These are phyloP conservation scores for Columba livia DNA, from an alignment of 2,113 vertebrate genomes.

Conservation along the genomic window DNA sequence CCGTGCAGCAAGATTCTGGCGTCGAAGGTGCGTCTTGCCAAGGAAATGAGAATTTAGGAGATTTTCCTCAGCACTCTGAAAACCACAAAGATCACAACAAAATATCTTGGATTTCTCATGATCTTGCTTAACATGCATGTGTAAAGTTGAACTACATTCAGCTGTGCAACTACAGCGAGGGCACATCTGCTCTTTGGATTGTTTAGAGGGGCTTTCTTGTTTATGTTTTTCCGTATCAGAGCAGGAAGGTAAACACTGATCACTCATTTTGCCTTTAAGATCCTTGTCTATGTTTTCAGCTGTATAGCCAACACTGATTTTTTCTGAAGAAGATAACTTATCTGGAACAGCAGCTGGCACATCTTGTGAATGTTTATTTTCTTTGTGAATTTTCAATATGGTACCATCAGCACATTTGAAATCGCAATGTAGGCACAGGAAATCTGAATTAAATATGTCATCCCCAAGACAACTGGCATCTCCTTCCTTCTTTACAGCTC, in stretches of 20 bases:
- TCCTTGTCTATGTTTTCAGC: not conserved
- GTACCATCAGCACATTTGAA: constrained; percentile 73
- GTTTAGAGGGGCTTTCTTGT: not conserved
- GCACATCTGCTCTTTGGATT: not conserved
- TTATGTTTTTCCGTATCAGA: constrained; percentile 45
- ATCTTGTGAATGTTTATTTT: constrained; percentile 65
- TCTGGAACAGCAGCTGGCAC: not conserved
- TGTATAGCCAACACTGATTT: not conserved
- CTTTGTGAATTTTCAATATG: constrained; percentile 77
- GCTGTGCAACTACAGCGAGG: constrained; percentile 2
- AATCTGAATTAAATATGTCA: not conserved
- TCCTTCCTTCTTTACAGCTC: not conserved
- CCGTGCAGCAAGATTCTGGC: constrained; percentile 75
- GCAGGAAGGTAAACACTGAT: constrained; percentile 13
- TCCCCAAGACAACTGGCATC: not conserved
- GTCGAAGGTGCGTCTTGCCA: constrained; percentile 75
- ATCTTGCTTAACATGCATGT: not conserved
- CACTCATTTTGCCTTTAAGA: not conserved
- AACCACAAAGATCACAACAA: constrained; percentile 78
- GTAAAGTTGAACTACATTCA: not conserved
- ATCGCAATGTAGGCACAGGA: constrained; percentile 63
- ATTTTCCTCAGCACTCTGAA: constrained; percentile 70
- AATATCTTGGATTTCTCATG: constrained; percentile 47
- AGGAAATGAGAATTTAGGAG: constrained; percentile 71
- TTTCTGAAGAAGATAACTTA: not conserved